A percentile compares a stretch with the other conserved stretches of the same genome.
These are phyloP conservation scores for Zaprionus inermis DNA, from an alignment of 1,140 invertebrate species.

Conservation along the genomic window DNA sequence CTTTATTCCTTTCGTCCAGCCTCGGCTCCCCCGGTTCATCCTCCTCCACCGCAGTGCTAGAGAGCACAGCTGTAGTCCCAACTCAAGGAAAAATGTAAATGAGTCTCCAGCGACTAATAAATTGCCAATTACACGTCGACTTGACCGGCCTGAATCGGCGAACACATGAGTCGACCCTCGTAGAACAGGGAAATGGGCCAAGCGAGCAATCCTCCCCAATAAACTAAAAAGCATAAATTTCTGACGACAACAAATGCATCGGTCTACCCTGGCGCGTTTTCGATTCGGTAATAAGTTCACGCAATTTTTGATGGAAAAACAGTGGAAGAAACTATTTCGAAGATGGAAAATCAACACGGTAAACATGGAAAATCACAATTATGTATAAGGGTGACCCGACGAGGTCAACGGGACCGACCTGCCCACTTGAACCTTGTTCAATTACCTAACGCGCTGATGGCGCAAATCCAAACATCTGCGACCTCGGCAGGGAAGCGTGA, in stretches of 20 bases:
- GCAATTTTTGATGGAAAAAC: constrained; percentile 32
- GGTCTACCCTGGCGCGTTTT: constrained; percentile 23
- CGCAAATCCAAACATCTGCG: constrained; percentile 75
- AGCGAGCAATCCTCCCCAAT: constrained; percentile 36
- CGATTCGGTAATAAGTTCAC: constrained; percentile 37
- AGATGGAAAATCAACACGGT: constrained; percentile 69
- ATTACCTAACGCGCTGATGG: constrained; percentile 67
- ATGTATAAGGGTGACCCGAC: constrained; percentile 28
- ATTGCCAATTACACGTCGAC: constrained; percentile 78
- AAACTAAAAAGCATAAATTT: constrained; percentile 81
- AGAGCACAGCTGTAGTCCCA: background rate
- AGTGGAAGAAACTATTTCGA: constrained; percentile 12
- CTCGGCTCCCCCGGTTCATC: background rate
- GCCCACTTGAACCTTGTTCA: constrained; percentile 52
- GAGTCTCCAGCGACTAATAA: constrained; percentile 79
- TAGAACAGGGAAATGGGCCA: constrained; percentile 26
- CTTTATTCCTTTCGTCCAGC: constrained; percentile 30
- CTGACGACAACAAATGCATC: constrained; percentile 67
- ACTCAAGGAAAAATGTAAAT: constrained; percentile 68
- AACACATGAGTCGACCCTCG: constrained; percentile 58
- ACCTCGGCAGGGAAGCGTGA: constrained; percentile 63
- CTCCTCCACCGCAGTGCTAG: background rate
- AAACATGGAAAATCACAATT: constrained; percentile 75
- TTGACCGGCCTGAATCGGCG: constrained; percentile 41
- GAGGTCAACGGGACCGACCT: constrained; percentile 28